Percentiles rank a stretch among this genome's conserved stretches.
These are phyloP conservation scores for Pyrochroa serraticornis DNA, from an alignment of 2,888 invertebrate species.

Conservation along the genomic window DNA sequence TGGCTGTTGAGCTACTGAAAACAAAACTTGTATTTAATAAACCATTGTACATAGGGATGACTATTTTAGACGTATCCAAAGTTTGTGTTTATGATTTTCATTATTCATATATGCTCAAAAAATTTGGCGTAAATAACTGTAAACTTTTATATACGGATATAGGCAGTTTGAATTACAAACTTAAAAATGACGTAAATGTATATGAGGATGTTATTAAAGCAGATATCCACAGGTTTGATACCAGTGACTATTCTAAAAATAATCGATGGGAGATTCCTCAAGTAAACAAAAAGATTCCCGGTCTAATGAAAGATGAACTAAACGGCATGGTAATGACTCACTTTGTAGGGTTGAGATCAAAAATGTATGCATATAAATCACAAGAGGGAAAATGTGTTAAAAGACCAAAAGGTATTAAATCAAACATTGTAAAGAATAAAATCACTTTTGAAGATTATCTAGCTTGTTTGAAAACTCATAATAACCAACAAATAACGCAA, in stretches of 20 bases:
- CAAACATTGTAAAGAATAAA: too few relatives aligned
- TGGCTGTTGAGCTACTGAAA: not conserved
- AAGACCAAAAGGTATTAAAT: too few relatives aligned
- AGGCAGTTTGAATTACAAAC: slow-evolving; percentile 25
- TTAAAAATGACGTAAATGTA: slow-evolving; percentile 15
- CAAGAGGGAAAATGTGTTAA: too few relatives aligned
- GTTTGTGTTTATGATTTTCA: not conserved
- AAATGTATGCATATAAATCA: too few relatives aligned
- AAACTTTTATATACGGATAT: slow-evolving; percentile 29
- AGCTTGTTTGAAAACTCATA: too few relatives aligned
- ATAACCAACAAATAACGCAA: too few relatives aligned
- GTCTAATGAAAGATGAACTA: slow-evolving; percentile 27
- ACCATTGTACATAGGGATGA: slow-evolving; percentile 49
- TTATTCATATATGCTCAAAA: not conserved
- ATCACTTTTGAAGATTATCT: too few relatives aligned
- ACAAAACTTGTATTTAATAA: slow-evolving; percentile 35
- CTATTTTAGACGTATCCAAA: slow-evolving; percentile 50
- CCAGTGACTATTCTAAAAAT: slow-evolving; percentile 14
- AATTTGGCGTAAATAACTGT: too few relatives aligned
- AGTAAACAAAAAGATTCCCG: slow-evolving; percentile 16
- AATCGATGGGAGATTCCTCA: slow-evolving; percentile 17
- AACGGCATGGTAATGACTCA: slow-evolving; percentile 18
- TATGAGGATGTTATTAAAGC: slow-evolving; percentile 19
- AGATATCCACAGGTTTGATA: slow-evolving; percentile 22
- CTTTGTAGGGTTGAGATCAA: slow-evolving; percentile 22